phyloP scores from a whole-genome alignment of 2,797 vertebrate species.

The Agapornis canus region DNA sequence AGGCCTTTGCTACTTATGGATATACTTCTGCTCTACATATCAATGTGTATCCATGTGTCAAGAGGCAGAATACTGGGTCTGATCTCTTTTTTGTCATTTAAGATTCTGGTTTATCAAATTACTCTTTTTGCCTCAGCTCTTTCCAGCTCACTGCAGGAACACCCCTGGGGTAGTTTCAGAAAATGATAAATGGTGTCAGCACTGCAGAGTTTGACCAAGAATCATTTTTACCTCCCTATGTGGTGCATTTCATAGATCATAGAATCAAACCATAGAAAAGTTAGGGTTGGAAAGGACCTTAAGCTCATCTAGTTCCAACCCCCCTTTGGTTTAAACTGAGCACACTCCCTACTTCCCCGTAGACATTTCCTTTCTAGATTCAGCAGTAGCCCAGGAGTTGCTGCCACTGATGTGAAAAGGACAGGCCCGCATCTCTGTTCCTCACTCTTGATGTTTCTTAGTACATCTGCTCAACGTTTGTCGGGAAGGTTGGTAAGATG shows the following conservation, averaged over 20 bases:
- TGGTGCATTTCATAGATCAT: constrained; percentile 31
- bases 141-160: not conserved
- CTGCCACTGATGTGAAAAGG: not conserved
- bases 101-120: not conserved
- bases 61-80: not conserved
- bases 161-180: not conserved
- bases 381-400: not conserved
- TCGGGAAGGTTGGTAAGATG: not conserved
- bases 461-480: not conserved
- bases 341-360: not conserved
- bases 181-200: constrained; percentile 33
- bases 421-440: not conserved
- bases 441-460: not conserved
- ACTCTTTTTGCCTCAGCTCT: not conserved
- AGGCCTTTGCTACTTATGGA: constrained; percentile 20
- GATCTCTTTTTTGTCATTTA: not conserved
- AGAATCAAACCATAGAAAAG: too few relatives aligned
- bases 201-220: not conserved
- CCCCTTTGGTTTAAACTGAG: not conserved
- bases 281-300: too few relatives aligned
- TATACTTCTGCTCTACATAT: constrained; percentile 4
- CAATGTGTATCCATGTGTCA: not conserved
- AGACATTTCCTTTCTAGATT: not conserved
- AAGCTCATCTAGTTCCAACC: too few relatives aligned
- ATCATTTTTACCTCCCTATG: constrained; percentile 20